Evolutionary conservation across 35 echinoderm and acorn worm genomes (phyloP), one percentile per base, ranked within the genome.

Genomic region (Chiridota heheva): DNA sequence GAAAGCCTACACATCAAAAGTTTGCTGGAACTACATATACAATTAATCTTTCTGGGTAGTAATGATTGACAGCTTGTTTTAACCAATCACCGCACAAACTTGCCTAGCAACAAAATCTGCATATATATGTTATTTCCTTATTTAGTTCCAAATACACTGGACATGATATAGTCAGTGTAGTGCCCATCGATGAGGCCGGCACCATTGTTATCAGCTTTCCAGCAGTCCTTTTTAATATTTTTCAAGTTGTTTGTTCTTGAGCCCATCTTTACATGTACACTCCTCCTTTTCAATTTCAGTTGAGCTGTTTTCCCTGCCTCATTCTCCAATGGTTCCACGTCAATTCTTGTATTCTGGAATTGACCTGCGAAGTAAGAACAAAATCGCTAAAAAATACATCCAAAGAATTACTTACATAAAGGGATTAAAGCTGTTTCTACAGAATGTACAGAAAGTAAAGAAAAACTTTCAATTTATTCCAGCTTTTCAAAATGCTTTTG

Each of bases 101-200:
- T n/a, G n/a, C n/a, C n/a, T n/a, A n/a, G n/a, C n/a, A n/a, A n/a
- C n/a, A n/a, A n/a, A n/a, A n/a, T n/a, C n/a, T n/a, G n/a, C n/a
- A n/a, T n/a, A n/a, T n/a, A n/a, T n/a, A n/a, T n/a, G n/a, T n/a
- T n/a, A n/a, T n/a, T n/a, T n/a, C n/a, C n/a, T n/a, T 85, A 85
- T 31, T 73, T 46, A 29, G 82, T 85, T 31, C 83, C 83, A 76
- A 86, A 86, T 4, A 86, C 33, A 76, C 53, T 33, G 33, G 83
- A 86, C 48, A 86, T 42, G 41, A 86, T 69, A 47, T 86, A 86
- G 18, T 86, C 69, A 20, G 69, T 74, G 22, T 86, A 86, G 25
- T 62, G 58, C 8, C 83, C 83, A n/a, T 86, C 59, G 40, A 86
- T 86, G 29, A 86, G 16, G 0, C 83, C 83, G 22, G 83, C 69